phyloP scores from a whole-genome alignment of 2,888 invertebrate species.

The Dicyrtoma fusca region DNA sequence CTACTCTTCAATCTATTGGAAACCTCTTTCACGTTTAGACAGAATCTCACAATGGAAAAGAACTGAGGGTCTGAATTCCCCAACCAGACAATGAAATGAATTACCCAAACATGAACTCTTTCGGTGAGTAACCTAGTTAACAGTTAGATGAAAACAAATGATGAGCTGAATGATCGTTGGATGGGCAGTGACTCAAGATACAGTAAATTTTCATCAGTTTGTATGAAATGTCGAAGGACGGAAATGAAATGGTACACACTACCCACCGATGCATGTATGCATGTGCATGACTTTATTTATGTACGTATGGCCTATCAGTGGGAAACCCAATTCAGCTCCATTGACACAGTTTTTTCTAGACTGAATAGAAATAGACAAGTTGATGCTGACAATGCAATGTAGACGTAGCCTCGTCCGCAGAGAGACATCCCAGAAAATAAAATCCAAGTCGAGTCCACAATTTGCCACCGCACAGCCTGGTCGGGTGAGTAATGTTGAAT shows the following conservation, averaged over 20 bases:
- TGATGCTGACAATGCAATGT: no score
- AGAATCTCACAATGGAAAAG: not conserved
- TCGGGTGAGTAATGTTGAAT: no score
- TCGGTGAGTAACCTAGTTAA: not conserved
- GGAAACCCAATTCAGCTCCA: not conserved
- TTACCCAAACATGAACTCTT: not conserved
- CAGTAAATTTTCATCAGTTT: slow-evolving; percentile 16
- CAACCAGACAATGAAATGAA: not conserved
- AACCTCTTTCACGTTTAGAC: not conserved
- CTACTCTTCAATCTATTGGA: not conserved
- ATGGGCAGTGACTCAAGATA: slow-evolving; percentile 7
- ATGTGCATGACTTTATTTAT: not conserved
- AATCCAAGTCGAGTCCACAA: no score
- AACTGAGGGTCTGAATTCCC: not conserved
- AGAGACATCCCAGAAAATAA: no score
- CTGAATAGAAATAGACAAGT: no score
- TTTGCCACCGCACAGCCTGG: no score
- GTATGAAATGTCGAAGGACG: not conserved
- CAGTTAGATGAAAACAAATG: slow-evolving; percentile 7
- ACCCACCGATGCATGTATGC: not conserved
- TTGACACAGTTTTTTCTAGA: no score
- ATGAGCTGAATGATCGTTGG: slow-evolving; percentile 8
- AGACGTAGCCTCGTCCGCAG: no score
- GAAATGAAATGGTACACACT: not conserved
- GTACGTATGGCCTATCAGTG: not conserved